A percentile compares a stretch with the other conserved stretches of the same genome.
These are phyloP conservation scores for Sebastes paucispinis DNA, from an alignment of 2,797 vertebrate genomes.

Conservation along the genomic window DNA sequence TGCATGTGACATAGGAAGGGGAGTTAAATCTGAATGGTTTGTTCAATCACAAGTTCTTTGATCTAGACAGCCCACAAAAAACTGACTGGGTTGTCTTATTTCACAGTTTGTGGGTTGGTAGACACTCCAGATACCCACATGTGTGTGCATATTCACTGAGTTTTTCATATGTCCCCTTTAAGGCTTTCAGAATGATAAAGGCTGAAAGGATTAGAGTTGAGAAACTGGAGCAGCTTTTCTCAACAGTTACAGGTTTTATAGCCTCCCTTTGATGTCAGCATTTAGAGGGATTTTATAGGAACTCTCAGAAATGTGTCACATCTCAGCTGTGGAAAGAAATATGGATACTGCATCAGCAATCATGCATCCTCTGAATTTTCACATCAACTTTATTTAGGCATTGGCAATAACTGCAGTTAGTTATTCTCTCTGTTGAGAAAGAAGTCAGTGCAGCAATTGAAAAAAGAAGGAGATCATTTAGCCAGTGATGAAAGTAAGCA, in stretches of 20 bases:
- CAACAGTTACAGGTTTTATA: not conserved
- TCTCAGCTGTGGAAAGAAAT: not conserved
- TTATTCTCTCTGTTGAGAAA: not conserved
- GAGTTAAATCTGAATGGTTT: too few species aligned
- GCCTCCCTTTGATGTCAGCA: conserved; percentile 47
- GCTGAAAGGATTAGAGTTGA: conserved; percentile 26
- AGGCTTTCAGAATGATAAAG: not conserved
- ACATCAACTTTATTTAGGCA: not conserved
- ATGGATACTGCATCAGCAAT: not conserved
- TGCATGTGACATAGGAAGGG: too few species aligned
- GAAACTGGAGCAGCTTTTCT: conserved; percentile 33
- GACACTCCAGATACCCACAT: not conserved
- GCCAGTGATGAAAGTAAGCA: not conserved
- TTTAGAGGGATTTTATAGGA: conserved; percentile 23
- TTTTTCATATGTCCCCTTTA: not conserved
- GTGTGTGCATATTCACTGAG: not conserved
- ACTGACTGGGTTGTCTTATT: not conserved
- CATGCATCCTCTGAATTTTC: not conserved
- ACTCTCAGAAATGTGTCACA: conserved; percentile 3
- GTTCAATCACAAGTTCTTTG: too few species aligned
- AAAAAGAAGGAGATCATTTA: not conserved
- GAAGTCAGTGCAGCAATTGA: not conserved
- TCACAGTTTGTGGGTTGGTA: not conserved
- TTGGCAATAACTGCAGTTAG: not conserved
- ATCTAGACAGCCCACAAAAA: too few species aligned